Evolutionary conservation across 2,113 vertebrate genomes (phyloP).

Genomic region (Xiphorhynchus elegans): DNA sequence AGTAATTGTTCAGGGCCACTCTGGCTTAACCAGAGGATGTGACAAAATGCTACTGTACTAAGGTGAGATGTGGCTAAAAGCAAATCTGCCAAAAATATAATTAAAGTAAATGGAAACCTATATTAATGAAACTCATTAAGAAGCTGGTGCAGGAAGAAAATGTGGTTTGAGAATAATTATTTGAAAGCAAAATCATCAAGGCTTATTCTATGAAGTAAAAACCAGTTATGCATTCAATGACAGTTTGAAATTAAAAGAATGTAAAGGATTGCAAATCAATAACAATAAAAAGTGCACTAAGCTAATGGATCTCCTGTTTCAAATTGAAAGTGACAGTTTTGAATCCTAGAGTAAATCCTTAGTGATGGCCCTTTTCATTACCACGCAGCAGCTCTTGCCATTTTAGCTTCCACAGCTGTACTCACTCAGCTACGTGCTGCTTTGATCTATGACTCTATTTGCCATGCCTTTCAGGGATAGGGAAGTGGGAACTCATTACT

Average conservation of each 20-base stretch:
- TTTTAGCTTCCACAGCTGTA: not conserved
- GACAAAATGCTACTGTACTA: not conserved
- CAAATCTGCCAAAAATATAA: slow-evolving; percentile 43
- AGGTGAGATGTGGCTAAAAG: not conserved
- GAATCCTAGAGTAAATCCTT: slow-evolving; percentile 42
- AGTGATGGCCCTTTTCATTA: slow-evolving; percentile 66
- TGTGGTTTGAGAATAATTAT: not conserved
- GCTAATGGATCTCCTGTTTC: slow-evolving; percentile 69
- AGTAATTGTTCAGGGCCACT: not conserved
- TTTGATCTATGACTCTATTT: slow-evolving; percentile 49
- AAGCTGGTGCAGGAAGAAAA: slow-evolving; percentile 16
- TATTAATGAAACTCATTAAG: slow-evolving; percentile 33
- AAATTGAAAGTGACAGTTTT: slow-evolving; percentile 61
- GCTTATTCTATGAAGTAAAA: not conserved
- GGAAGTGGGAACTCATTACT: slow-evolving; percentile 23
- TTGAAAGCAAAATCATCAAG: slow-evolving; percentile 43
- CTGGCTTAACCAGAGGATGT: not conserved
- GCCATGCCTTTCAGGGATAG: slow-evolving; percentile 6
- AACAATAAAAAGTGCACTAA: slow-evolving; percentile 58
- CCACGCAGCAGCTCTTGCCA: not conserved
- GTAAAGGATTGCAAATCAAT: slow-evolving; percentile 66
- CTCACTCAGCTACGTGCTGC: not conserved
- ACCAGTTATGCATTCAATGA: not conserved
- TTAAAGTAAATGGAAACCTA: slow-evolving; percentile 48
- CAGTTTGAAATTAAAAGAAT: slow-evolving; percentile 48